Percentiles rank a stretch among this genome's conserved stretches.
phyloP scores from a whole-genome alignment of 2,797 vertebrate species.

The Phyllotis vaccarum region DNA sequence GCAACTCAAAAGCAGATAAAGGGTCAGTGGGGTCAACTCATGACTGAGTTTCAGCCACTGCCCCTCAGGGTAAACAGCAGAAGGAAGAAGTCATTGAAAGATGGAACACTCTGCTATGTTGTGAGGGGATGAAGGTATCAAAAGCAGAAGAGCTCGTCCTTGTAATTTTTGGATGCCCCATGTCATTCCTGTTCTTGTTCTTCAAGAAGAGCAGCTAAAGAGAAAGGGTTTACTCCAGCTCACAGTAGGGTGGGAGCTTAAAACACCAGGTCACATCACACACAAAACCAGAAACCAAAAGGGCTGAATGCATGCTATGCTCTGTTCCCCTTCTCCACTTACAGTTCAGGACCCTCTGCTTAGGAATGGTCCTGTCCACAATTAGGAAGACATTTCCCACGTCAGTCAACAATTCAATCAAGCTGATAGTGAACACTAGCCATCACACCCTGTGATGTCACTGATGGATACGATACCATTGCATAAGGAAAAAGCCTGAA shows the following conservation, averaged over 20 bases:
- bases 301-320: no score
- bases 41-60: neutral
- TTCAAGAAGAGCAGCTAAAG: neutral
- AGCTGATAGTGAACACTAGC: neutral
- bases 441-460: neutral
- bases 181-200: neutral
- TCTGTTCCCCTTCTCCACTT: neutral
- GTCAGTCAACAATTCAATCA: neutral
- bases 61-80: neutral
- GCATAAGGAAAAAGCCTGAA: neutral
- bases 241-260: neutral
- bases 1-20: slow-evolving; percentile 48
- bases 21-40: neutral
- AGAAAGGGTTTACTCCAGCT: neutral
- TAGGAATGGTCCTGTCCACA: neutral
- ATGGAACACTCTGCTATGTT: neutral
- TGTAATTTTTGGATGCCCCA: neutral
- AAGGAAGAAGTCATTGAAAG: neutral
- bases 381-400: neutral
- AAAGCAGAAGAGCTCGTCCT: neutral
- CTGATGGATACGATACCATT: neutral
- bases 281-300: neutral
- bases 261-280: neutral
- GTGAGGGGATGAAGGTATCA: neutral
- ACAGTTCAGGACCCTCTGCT: neutral